phyloP scores from a whole-genome alignment of 2,113 vertebrate species.

The Balaeniceps rex region DNA sequence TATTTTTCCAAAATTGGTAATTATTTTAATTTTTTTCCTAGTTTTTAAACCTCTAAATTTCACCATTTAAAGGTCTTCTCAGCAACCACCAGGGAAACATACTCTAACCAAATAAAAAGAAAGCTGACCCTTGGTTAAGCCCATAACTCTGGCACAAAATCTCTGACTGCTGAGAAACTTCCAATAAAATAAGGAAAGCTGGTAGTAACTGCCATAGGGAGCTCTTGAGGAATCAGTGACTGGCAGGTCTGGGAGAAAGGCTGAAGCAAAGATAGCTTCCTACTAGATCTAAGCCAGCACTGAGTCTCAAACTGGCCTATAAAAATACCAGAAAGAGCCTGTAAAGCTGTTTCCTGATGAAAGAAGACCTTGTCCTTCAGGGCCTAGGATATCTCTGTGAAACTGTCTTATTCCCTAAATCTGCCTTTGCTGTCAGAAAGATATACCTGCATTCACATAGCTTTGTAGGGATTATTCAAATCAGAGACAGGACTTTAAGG shows the following conservation, averaged over 20 bases:
- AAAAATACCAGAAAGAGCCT: background rate
- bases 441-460: background rate
- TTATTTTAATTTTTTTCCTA: background rate
- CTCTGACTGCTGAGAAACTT: background rate
- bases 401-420: background rate
- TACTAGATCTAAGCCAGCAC: background rate
- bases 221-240: background rate
- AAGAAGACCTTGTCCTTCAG: background rate
- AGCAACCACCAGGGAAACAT: background rate
- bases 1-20: background rate
- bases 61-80: background rate
- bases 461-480: conserved; percentile 12
- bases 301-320: background rate
- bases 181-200: background rate
- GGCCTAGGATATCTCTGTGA: background rate
- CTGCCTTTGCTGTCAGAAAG: background rate
- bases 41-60: background rate
- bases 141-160: background rate
- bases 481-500: background rate
- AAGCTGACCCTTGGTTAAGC: background rate
- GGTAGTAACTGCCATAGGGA: background rate
- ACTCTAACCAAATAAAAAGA: background rate
- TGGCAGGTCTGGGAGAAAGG: background rate
- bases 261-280: background rate
- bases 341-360: background rate